Base-by-base conservation (phyloP, 2,797 vertebrate species). In the Myotis planiceps region DNA sequence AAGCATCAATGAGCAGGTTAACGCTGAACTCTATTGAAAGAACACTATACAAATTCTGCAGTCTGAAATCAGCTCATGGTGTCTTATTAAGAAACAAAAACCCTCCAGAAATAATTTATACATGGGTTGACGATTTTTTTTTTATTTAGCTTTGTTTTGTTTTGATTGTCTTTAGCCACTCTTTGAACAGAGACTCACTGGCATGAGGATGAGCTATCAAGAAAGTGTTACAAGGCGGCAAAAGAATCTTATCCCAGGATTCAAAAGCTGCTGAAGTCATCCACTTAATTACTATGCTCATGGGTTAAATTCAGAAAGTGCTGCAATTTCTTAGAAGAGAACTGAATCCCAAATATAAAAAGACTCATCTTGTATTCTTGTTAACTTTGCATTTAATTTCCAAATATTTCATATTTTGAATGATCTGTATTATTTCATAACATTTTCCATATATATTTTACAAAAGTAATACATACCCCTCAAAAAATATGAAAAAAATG, bases 231-330 rank as follows among this genome's bases (percentile, higher is more conserved):
- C 80, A 86, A 58, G 23, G 2, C 23, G 1, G 55, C 21, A 60
- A 86, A 88, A 78, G 23, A 53, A 85, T 66, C n/a, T 63, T 84
- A 72, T 72, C 8, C 23, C 14, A 84, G 68, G 21, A 75, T 34
- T 12, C 66, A 81, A 84, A 94, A 47, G 53, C 74, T 84, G 60
- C 72, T 76, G 60, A 91, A 91, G 78, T 32, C 6, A 25, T 19
- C 82, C 79, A 78, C 34, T 81, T 94, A 93, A 91, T 88, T 85
- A 93, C 68, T 60, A 74, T 91, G 34, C 14, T 95, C 87, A 68
- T 47, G 81, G 83, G 91, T 78, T 85, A 93, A 91, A 94, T 53
- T 51, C 51, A 94, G 72, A 92, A 71, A 60, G 8, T 60, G 7
- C 49, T 95, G 95, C 23, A 25, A 51, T 85, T 85, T 85, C 49